phyloP scores from a whole-genome alignment of 2,113 vertebrate species.

The Varanus salvator region DNA sequence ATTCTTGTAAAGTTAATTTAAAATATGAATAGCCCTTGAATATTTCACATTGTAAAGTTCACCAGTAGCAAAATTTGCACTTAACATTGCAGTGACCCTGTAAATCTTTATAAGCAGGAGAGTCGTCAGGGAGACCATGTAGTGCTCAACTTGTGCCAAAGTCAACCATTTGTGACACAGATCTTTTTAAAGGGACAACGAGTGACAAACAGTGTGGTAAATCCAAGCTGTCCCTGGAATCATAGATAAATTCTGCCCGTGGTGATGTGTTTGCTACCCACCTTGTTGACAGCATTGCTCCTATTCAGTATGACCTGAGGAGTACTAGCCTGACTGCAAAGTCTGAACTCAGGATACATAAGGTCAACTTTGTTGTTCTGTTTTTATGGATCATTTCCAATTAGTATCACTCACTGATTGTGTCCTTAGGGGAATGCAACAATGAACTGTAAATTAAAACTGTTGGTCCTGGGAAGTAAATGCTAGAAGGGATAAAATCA shows the following conservation, averaged over 20 bases:
- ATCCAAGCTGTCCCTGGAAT: constrained; percentile 9
- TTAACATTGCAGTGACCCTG: constrained; percentile 30
- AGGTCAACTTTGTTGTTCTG: constrained; percentile 3
- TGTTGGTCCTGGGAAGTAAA: background rate
- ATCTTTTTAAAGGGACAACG: constrained; percentile 17
- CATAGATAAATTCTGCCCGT: background rate
- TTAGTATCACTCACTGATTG: constrained; percentile 17
- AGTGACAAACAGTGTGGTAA: constrained; percentile 6
- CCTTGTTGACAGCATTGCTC: background rate
- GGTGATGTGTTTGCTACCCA: background rate
- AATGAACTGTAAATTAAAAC: constrained; percentile 12
- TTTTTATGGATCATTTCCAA: constrained; percentile 23
- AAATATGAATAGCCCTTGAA: constrained; percentile 9
- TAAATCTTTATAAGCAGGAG: constrained; percentile 33
- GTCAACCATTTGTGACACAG: constrained; percentile 12
- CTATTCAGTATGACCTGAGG: background rate
- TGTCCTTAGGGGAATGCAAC: background rate
- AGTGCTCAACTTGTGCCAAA: constrained; percentile 10
- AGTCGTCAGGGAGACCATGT: background rate
- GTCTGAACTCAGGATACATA: constrained; percentile 4
- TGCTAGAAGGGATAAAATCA: background rate
- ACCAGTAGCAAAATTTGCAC: constrained; percentile 23
- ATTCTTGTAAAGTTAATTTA: constrained; percentile 18
- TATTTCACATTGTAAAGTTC: constrained; percentile 24
- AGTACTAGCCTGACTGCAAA: background rate